These are phyloP conservation scores for Petrocephalus zakoni DNA, from an alignment of 2,113 vertebrate species.

Conservation along the genomic window DNA sequence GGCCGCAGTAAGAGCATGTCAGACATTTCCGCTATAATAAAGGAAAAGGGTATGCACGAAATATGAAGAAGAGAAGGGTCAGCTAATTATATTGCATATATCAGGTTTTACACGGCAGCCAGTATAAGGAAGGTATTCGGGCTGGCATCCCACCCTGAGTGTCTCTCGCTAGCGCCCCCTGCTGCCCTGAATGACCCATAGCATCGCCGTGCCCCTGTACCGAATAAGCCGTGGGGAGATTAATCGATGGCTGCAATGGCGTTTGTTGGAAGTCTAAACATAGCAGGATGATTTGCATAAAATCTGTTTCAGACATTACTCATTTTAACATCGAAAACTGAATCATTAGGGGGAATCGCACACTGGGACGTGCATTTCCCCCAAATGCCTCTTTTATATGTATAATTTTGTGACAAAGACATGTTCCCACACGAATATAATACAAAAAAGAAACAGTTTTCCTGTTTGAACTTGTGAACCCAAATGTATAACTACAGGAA, in stretches of 20 bases:
- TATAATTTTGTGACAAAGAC: neutral
- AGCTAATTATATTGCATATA: neutral
- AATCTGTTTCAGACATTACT: constrained; percentile 4
- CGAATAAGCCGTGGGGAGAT: neutral
- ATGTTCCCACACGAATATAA: neutral
- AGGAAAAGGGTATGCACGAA: neutral
- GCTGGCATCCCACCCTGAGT: neutral
- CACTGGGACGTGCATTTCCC: neutral
- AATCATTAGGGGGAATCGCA: neutral
- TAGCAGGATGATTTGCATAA: neutral
- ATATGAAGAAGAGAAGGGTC: neutral
- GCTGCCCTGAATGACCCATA: neutral
- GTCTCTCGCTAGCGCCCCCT: neutral
- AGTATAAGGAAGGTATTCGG: neutral
- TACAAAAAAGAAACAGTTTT: neutral
- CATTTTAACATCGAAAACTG: neutral
- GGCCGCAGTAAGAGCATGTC: neutral
- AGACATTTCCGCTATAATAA: neutral
- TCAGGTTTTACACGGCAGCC: neutral
- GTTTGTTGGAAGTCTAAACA: neutral
- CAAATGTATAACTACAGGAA: neutral
- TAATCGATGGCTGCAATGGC: neutral
- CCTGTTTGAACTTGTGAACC: neutral
- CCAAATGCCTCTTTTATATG: neutral
- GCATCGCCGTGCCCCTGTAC: neutral